Evolutionary conservation across 2,113 vertebrate species (phyloP).

Genomic region (Hepsetus odoe): DNA sequence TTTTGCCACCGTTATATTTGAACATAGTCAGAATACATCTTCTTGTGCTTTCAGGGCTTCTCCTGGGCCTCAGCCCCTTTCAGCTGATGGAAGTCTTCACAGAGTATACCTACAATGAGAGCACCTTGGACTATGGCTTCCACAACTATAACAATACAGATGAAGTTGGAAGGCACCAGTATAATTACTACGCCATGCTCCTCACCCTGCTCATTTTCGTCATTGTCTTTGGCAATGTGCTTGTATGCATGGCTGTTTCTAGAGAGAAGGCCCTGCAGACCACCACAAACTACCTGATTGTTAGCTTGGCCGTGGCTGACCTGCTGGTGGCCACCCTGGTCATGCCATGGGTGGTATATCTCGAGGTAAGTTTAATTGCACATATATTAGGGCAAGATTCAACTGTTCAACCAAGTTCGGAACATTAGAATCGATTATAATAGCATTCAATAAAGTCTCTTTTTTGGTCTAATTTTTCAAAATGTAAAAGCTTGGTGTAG

Average conservation of each 20-base stretch:
- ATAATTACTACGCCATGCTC: slow-evolving; percentile 97
- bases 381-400: no score
- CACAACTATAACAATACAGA: slow-evolving; percentile 80
- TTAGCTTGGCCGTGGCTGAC: slow-evolving; percentile 95
- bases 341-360: slow-evolving; percentile 93
- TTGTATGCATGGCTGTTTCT: slow-evolving; percentile 97
- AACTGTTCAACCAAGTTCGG: no score
- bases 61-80: slow-evolving; percentile 67
- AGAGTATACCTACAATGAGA: slow-evolving; percentile 85
- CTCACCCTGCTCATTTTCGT: slow-evolving; percentile 95
- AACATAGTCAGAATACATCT: neutral
- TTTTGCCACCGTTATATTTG: neutral
- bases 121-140: slow-evolving; percentile 81
- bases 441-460: no score
- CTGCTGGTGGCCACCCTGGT: slow-evolving; percentile 93
- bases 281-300: slow-evolving; percentile 98
- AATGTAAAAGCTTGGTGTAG: no score
- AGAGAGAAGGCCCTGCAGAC: slow-evolving; percentile 96
- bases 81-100: slow-evolving; percentile 90
- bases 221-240: slow-evolving; percentile 95
- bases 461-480: no score
- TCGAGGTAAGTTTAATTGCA: slow-evolving; percentile 15
- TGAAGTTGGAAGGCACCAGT: slow-evolving; percentile 76
- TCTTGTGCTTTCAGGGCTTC: slow-evolving; percentile 61
- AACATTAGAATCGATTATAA: no score